These are phyloP conservation scores for Oeneis ivallda DNA, from an alignment of 2,888 invertebrate species.

Conservation along the genomic window DNA sequence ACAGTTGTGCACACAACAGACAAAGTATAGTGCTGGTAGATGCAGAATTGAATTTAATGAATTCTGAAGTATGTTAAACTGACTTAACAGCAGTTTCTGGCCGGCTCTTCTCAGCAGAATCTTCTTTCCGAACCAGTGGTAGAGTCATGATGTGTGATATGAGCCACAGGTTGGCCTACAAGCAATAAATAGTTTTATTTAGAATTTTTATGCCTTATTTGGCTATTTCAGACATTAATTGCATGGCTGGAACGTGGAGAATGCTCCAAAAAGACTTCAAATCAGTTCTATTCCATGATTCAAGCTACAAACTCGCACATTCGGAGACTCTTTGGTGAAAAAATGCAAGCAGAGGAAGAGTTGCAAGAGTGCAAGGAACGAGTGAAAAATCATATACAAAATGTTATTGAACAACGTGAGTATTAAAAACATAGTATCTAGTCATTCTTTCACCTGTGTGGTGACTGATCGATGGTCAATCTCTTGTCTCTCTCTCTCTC, in stretches of 20 bases:
- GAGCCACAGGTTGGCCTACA: no score
- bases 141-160: no score
- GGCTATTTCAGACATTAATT: conserved; percentile 85
- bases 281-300: conserved; percentile 97
- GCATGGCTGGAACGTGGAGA: conserved; percentile 97
- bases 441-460: conserved; percentile 15
- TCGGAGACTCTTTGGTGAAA: conserved; percentile 91
- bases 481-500: conserved; percentile 21
- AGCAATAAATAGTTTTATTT: no score
- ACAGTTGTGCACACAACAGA: no score
- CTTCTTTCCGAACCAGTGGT: no score
- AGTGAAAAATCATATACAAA: conserved; percentile 91
- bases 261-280: conserved; percentile 94
- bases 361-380: conserved; percentile 91
- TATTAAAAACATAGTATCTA: conserved; percentile 50
- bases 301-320: conserved; percentile 97
- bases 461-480: conserved; percentile 21
- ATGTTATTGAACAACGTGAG: conserved; percentile 96
- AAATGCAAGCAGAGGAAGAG: conserved; percentile 93
- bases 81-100: no score
- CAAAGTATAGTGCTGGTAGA: no score
- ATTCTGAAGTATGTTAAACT: no score
- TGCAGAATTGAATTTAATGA: no score
- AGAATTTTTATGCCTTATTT: not conserved
- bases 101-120: no score